Percentiles rank a stretch among this genome's conserved stretches.
Evolutionary conservation across 2,888 invertebrate species (phyloP).

Genomic region (Bimastos eiseni): DNA sequence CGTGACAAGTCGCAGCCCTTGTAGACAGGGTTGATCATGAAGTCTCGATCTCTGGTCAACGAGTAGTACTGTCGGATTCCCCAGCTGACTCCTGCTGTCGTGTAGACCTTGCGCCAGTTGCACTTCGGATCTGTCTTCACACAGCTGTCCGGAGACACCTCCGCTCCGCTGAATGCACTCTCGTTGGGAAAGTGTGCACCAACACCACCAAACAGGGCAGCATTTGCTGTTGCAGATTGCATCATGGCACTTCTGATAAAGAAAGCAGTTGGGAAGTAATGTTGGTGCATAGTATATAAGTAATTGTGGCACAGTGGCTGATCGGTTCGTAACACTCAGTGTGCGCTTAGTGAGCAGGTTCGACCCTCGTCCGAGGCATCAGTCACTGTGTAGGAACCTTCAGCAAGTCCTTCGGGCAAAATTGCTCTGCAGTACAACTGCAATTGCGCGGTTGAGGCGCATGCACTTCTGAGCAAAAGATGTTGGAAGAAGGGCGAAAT

Average conservation of each 20-base stretch:
- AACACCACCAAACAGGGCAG: conserved; percentile 37
- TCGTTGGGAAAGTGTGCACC: conserved; percentile 49
- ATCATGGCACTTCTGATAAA: conserved; percentile 34
- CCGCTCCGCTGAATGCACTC: conserved; percentile 47
- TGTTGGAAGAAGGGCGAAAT: no score
- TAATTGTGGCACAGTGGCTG: no score
- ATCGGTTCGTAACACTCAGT: no score
- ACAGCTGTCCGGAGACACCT: conserved; percentile 25
- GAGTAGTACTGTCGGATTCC: conserved; percentile 56
- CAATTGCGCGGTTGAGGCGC: no score
- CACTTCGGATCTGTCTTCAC: conserved; percentile 27
- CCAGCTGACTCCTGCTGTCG: conserved; percentile 55
- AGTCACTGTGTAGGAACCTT: no score
- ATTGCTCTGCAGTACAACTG: no score
- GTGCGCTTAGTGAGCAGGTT: no score
- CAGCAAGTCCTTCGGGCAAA: no score
- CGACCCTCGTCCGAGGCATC: no score
- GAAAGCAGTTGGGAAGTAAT: not conserved
- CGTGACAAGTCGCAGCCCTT: conserved; percentile 50
- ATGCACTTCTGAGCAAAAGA: no score
- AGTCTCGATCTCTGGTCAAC: conserved; percentile 54
- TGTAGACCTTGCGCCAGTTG: conserved; percentile 41
- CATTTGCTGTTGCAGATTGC: conserved; percentile 34
- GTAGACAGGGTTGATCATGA: conserved; percentile 47
- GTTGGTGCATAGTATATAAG: no score